phyloP scores from a whole-genome alignment of 1,140 invertebrate genomes.

The Magallana ariakensis region DNA sequence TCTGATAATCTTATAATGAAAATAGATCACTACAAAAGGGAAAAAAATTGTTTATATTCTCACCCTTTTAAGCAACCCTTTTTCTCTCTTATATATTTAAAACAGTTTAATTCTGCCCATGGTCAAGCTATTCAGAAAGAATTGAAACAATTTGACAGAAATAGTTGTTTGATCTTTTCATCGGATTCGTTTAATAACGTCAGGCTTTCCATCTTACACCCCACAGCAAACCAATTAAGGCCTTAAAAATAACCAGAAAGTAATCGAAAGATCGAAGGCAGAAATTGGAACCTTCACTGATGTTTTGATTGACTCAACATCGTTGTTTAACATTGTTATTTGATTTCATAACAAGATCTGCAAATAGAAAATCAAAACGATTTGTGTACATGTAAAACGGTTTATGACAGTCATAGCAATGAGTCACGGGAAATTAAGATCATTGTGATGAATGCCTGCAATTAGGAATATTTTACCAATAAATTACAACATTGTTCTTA shows the following conservation, averaged over 20 bases:
- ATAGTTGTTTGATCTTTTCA: constrained; percentile 16
- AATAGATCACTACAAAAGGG: too few relatives aligned
- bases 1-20: too few relatives aligned
- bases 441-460: constrained; percentile 5
- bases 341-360: background rate
- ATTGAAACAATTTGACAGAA: background rate
- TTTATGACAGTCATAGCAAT: background rate
- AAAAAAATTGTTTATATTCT: too few relatives aligned
- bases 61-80: too few relatives aligned
- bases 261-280: background rate
- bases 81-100: too few relatives aligned
- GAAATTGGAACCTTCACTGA: background rate
- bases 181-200: background rate
- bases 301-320: background rate
- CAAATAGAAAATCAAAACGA: constrained; percentile 16
- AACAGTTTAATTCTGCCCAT: too few relatives aligned
- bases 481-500: constrained; percentile 10
- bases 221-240: background rate
- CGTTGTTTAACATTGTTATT: background rate
- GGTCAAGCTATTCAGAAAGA: background rate
- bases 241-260: background rate
- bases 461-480: constrained; percentile 26
- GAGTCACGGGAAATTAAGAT: background rate
- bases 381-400: background rate
- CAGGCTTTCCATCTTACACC: background rate